Conservation (phyloP, 2,888 invertebrate species). For the Petrolisthes manimaculis region DNA sequence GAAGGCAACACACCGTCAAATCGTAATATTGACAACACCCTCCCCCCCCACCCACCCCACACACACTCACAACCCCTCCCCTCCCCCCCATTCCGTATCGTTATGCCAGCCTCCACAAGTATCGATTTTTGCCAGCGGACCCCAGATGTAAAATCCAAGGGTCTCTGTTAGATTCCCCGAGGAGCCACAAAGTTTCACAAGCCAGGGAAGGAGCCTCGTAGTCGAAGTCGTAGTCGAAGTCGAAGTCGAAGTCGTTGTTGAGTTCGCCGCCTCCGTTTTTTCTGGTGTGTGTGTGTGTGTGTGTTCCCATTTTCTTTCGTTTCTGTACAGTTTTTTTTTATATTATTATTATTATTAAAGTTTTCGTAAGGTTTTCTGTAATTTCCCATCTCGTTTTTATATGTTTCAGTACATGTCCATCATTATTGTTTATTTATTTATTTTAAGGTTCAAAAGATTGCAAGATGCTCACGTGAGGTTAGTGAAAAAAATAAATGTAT, state of each 20-base stretch:
- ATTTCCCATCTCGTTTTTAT: too few relatives aligned
- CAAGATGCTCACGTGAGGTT: neutral
- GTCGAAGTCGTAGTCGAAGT: neutral
- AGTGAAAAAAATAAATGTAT: neutral
- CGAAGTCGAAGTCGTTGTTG: neutral
- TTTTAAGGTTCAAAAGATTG: neutral
- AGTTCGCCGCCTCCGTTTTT: neutral
- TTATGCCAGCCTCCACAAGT: constrained; percentile 46
- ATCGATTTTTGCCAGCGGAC: constrained; percentile 45
- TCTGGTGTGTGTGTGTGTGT: neutral
- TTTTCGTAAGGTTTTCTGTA: too few relatives aligned
- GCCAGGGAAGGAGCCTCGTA: neutral
- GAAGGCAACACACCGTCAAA: constrained; percentile 32
- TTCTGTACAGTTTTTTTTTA: too few relatives aligned
- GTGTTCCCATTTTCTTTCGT: neutral
- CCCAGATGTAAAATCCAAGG: neutral
- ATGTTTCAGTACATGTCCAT: too few relatives aligned
- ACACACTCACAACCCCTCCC: neutral
- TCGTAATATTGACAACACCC: constrained; percentile 52
- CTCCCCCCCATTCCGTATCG: constrained; percentile 12
- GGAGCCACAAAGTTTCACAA: neutral
- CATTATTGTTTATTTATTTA: neutral
- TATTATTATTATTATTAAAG: too few relatives aligned
- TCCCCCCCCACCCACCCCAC: neutral
- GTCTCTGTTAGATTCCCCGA: neutral